Evolutionary conservation across 2,797 vertebrate genomes (phyloP).

Genomic region (Remorina albescens): DNA sequence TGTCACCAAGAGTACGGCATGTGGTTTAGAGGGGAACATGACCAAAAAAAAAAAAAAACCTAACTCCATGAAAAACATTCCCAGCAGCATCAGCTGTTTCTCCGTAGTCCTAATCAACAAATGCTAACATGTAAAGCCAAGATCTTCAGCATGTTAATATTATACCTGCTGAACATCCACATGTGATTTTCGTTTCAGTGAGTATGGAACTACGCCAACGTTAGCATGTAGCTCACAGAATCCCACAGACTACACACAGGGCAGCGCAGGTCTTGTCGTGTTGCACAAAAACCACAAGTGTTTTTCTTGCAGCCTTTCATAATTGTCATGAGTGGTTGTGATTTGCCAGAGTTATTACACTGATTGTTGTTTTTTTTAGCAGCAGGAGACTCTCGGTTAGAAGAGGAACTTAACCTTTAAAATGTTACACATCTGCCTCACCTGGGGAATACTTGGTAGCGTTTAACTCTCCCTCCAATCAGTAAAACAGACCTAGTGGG

Average conservation of each 20-base stretch:
- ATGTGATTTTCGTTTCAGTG: background rate
- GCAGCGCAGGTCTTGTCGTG: background rate
- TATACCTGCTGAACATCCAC: background rate
- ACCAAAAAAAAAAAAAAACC: too few relatives aligned
- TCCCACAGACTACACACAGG: background rate
- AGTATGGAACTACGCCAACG: too few relatives aligned
- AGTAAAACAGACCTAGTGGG: constrained; percentile 35
- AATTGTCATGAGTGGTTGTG: constrained; percentile 30
- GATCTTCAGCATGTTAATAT: background rate
- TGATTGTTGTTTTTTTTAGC: constrained; percentile 38
- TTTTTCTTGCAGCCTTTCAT: constrained; percentile 18
- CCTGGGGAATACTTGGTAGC: constrained; percentile 43
- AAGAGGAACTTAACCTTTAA: constrained; percentile 45
- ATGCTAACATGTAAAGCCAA: background rate
- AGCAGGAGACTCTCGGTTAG: constrained; percentile 35
- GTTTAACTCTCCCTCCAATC: constrained; percentile 49
- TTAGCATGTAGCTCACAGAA: constrained; percentile 1
- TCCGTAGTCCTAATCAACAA: background rate
- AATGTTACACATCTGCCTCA: constrained; percentile 45
- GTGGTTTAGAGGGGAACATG: too few relatives aligned
- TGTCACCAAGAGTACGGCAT: background rate
- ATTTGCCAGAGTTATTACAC: constrained; percentile 45
- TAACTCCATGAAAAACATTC: background rate
- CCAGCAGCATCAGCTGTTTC: background rate
- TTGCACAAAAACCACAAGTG: constrained; percentile 24